Percentiles rank a stretch among this genome's conserved stretches.
Evolutionary conservation across 2,888 invertebrate species (phyloP).

Genomic region (Habrosyne pyritoides): DNA sequence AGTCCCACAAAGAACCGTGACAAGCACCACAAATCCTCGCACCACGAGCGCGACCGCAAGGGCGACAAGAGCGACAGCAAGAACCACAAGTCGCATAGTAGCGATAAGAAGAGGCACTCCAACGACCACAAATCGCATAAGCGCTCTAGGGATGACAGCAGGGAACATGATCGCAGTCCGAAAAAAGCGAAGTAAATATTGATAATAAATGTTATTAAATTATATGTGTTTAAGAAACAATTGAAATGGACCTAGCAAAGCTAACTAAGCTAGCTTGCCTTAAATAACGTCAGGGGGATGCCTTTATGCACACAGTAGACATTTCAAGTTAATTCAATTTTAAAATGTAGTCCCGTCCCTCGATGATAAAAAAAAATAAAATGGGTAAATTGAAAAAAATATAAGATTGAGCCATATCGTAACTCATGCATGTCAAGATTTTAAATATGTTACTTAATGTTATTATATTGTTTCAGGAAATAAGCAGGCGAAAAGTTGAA

Average conservation of each 20-base stretch:
- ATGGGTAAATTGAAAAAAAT: too few species aligned
- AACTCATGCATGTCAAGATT: not conserved
- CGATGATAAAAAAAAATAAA: too few species aligned
- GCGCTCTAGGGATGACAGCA: conserved; percentile 90
- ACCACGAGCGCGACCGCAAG: conserved; percentile 51
- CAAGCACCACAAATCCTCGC: conserved; percentile 73
- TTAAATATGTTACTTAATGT: not conserved
- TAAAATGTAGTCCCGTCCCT: too few species aligned
- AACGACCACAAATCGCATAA: conserved; percentile 81
- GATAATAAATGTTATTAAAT: not conserved
- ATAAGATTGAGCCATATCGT: not conserved
- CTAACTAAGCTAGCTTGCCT: not conserved
- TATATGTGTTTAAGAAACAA: not conserved
- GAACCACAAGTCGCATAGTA: conserved; percentile 49
- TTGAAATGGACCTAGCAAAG: not conserved
- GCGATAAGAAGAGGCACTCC: conserved; percentile 65
- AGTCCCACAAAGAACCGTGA: conserved; percentile 79
- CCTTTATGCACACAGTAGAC: too few species aligned
- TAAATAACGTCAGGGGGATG: too few species aligned
- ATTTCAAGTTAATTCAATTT: too few species aligned
- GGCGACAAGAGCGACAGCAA: conserved; percentile 41
- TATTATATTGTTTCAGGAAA: conserved; percentile 69
- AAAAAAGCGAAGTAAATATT: conserved; percentile 87
- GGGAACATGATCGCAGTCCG: conserved; percentile 85
- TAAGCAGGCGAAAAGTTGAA: conserved; percentile 40